These are phyloP conservation scores for Euplagia quadripunctaria DNA, from an alignment of 2,888 invertebrate species.

Conservation along the genomic window DNA sequence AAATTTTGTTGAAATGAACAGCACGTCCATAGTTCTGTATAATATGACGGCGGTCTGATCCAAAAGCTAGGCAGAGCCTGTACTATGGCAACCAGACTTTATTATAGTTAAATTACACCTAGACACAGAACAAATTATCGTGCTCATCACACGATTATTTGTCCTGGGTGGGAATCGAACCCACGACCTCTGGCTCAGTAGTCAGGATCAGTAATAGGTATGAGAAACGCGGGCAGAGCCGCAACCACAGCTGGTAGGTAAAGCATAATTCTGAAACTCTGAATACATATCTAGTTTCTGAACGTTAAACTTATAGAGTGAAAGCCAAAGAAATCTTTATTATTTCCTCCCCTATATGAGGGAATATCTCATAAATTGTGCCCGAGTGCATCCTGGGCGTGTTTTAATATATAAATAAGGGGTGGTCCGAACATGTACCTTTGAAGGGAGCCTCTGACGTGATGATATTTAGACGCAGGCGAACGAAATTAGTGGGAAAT, in stretches of 20 bases:
- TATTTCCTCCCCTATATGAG: constrained; percentile 15
- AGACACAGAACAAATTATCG: too few relatives aligned
- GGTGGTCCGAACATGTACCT: background rate
- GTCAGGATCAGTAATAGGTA: too few relatives aligned
- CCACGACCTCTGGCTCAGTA: too few relatives aligned
- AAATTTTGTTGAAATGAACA: background rate
- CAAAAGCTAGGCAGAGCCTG: too few relatives aligned
- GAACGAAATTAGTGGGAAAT: background rate
- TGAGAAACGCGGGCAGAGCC: too few relatives aligned
- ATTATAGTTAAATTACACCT: too few relatives aligned
- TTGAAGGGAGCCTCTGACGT: background rate
- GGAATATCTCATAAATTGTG: constrained; percentile 18
- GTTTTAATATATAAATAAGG: constrained; percentile 22
- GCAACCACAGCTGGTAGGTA: too few relatives aligned
- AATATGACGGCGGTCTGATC: too few relatives aligned
- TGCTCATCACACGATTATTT: too few relatives aligned
- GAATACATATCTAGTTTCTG: background rate
- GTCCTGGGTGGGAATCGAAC: too few relatives aligned
- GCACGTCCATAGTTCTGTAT: too few relatives aligned
- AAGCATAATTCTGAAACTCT: background rate
- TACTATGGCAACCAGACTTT: too few relatives aligned
- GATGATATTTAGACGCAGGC: background rate
- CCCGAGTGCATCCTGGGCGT: constrained; percentile 26
- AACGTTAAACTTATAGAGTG: background rate
- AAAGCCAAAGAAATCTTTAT: constrained; percentile 3